Base-by-base conservation (phyloP, 2,797 vertebrate species). In the Eleutherodactylus coqui region DNA sequence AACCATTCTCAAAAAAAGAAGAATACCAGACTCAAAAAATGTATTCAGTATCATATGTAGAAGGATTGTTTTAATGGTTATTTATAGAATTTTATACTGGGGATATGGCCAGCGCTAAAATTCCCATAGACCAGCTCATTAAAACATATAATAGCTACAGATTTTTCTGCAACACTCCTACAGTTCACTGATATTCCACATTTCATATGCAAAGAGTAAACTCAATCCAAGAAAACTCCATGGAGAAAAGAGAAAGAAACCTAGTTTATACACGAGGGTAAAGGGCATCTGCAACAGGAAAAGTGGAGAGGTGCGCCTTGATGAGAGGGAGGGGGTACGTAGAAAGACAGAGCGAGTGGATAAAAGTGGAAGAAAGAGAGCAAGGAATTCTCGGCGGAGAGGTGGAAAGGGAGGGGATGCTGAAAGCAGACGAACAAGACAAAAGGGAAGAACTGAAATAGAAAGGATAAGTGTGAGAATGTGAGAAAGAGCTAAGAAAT, bases 361-460 rank as follows among this genome's bases (percentile, higher is more conserved):
- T 81, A 67, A 70, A 72, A 82, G 69, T 58, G 70, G 24, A 14
- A n/a, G 51, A 83, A 47, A n/a, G n/a, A 83, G 69, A 34, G 69
- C 51, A 27, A 75, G 67, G 47, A 55, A 41, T 24, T n/a, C 19
- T 60, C 72, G n/a, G 69, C 10, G 80, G 64, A 83, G 81, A 75
- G 69, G 53, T 83, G 70, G 51, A 43, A 55, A 83, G 49, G 80
- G 81, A 83, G 70, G 53, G 70, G 36, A 60, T 21, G 43, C 34
- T 17, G 49, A 83, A 45, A 38, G 29, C 62, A 67, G 27, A n/a
- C 43, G 53, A 82, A 70, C 17, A 34, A 75, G 21, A 83, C 69
- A 83, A 83, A 83, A 75, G 70, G 49, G 41, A 82, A 47, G 34
- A 69, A 83, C 43, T n/a, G 27, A 60, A 75, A 72, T n/a, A 83